phyloP scores from a whole-genome alignment of 2,797 vertebrate species.

The Galagoides demidoff region DNA sequence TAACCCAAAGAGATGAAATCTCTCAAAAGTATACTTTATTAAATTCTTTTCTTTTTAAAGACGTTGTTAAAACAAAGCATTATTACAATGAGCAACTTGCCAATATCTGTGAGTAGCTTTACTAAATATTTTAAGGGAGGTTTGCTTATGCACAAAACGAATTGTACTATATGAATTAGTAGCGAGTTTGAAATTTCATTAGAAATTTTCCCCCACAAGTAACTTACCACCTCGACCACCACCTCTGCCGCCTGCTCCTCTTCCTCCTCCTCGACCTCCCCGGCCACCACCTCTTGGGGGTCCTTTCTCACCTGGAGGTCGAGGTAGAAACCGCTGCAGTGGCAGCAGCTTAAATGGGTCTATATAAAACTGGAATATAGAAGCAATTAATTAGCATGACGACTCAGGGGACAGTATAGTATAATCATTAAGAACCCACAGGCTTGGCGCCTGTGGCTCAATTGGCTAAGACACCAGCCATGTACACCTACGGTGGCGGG shows the following conservation, averaged over 20 bases:
- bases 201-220: not conserved
- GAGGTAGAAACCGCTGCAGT: conserved; percentile 96
- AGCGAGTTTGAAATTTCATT: not conserved
- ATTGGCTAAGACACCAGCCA: too few species aligned
- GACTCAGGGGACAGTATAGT: not conserved
- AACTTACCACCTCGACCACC: conserved; percentile 85
- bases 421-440: not conserved
- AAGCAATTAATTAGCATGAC: conserved; percentile 38
- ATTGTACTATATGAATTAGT: not conserved
- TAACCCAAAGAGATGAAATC: not conserved
- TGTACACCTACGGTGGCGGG: too few species aligned
- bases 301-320: conserved; percentile 96
- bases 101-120: conserved; percentile 9
- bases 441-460: too few species aligned
- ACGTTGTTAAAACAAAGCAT: conserved; percentile 9
- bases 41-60: not conserved
- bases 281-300: conserved; percentile 93
- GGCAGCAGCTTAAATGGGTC: conserved; percentile 97
- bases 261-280: conserved; percentile 91
- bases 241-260: conserved; percentile 83
- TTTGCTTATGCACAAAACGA: not conserved
- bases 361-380: conserved; percentile 93
- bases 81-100: not conserved
- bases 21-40: not conserved
- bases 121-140: not conserved